Evolutionary conservation across 2,113 vertebrate species (phyloP), one percentile per base, ranked within the genome.

Genomic region (Tiliqua scincoides): DNA sequence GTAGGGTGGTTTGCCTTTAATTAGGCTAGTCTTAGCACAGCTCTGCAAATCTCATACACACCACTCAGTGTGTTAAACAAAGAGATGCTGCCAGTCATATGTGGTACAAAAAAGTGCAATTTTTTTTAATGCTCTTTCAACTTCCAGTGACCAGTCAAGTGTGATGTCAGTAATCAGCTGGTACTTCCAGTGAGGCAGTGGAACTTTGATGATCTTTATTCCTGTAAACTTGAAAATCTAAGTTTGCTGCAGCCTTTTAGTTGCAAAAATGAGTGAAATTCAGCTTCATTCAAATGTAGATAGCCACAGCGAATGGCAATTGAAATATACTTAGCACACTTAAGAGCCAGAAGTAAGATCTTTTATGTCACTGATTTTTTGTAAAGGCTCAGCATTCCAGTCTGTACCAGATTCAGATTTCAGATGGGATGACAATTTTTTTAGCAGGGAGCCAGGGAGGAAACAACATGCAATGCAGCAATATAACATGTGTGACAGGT

Each of bases 281-380:
- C 57, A 86, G 3, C 0, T 78, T 14, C 12, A 79, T 87, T 84
- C 83, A 30, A 84, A 17, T 43, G 65, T 12, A 54, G 25, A 32
- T 2, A 32, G 87, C n/a, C 59, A 68, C 76, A 81, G 61, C 0
- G 0, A 90, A 88, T 90, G 76, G 12, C 15, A 79, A 88, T 3
- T 48, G 32, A 11, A 70, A 79, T 85, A 6, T 82, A 77, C 30
- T 85, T 88, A 72, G 48, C 43, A 65, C 72, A 74, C 80, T 86
- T 77, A 87, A 77, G 87, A 88, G 30, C 6, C 0, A 73, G 0
- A 80, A 83, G 8, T 2, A 91, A 87, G 57, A 17, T 90, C 14
- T 90, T 74, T 70, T 83, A 76, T 35, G 80, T 7, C 3, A 8
- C 6, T 2, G 37, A 88, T 8, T 2, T 70, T n/a, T n/a, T n/a